phyloP scores from a whole-genome alignment of 2,888 invertebrate genomes.

The Gryllus longicercus region DNA sequence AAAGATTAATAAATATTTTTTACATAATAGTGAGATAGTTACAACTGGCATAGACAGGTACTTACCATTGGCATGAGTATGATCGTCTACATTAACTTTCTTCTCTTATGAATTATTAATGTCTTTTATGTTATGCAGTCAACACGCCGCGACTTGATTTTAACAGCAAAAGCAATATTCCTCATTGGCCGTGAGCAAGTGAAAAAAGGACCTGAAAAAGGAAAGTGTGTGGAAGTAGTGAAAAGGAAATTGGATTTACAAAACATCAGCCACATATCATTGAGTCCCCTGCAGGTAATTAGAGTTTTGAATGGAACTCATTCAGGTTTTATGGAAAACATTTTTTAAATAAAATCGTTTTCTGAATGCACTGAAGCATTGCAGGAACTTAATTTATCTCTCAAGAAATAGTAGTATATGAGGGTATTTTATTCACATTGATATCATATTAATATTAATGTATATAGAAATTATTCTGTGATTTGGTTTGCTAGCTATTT shows the following conservation, averaged over 20 bases:
- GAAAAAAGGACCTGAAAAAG: constrained; percentile 63
- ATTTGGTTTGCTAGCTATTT: neutral
- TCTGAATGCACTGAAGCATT: too few relatives aligned
- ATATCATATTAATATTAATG: too few relatives aligned
- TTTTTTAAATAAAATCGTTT: too few relatives aligned
- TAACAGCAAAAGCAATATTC: constrained; percentile 57
- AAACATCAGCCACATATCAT: constrained; percentile 52
- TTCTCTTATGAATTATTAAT: constrained; percentile 19
- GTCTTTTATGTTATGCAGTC: constrained; percentile 22
- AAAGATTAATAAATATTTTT: too few relatives aligned
- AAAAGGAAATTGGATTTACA: constrained; percentile 57
- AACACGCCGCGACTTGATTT: constrained; percentile 55
- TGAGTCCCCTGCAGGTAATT: constrained; percentile 51
- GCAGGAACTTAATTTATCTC: too few relatives aligned
- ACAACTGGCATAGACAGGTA: neutral
- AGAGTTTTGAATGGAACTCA: neutral
- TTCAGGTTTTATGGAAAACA: too few relatives aligned
- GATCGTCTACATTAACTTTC: neutral
- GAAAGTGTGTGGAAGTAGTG: constrained; percentile 55
- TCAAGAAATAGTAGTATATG: too few relatives aligned
- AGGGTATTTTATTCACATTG: too few relatives aligned
- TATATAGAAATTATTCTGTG: neutral
- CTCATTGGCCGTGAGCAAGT: constrained; percentile 61
- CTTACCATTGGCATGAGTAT: neutral
- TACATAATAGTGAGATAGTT: neutral